Conservation (phyloP, 2,888 invertebrate genomes). For the Apodemia zela region DNA sequence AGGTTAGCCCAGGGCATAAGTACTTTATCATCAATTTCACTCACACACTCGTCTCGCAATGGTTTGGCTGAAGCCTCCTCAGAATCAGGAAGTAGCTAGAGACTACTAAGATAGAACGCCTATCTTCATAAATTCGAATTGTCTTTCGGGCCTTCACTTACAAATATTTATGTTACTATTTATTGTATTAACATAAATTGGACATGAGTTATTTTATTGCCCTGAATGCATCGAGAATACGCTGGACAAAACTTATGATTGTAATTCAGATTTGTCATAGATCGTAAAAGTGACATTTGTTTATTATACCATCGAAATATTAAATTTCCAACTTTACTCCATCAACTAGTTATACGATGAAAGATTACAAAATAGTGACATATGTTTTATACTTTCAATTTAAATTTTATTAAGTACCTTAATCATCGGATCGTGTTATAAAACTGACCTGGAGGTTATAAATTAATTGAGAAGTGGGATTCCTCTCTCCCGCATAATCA, state of each 20-base stretch:
- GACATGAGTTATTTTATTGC: slow-evolving; percentile 79
- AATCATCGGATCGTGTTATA: slow-evolving; percentile 16
- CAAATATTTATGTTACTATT: slow-evolving; percentile 76
- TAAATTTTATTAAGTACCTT: slow-evolving; percentile 17
- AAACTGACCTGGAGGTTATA: slow-evolving; percentile 27
- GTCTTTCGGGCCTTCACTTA: slow-evolving; percentile 60
- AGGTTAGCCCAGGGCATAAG: no score
- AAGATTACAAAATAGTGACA: slow-evolving; percentile 7
- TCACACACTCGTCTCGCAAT: no score
- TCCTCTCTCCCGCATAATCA: slow-evolving; percentile 39
- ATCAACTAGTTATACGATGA: slow-evolving; percentile 10
- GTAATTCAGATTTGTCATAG: slow-evolving; percentile 75
- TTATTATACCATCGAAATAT: slow-evolving; percentile 42
- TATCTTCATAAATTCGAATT: slow-evolving; percentile 73
- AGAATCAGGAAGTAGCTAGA: no score
- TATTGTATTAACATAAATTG: slow-evolving; percentile 81
- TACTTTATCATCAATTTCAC: no score
- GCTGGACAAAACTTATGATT: slow-evolving; percentile 71
- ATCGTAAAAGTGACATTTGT: slow-evolving; percentile 67
- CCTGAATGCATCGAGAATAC: slow-evolving; percentile 65
- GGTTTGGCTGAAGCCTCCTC: no score
- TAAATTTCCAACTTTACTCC: slow-evolving; percentile 21
- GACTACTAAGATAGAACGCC: slow-evolving; percentile 40
- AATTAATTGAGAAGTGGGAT: slow-evolving; percentile 33
- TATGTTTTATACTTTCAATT: slow-evolving; percentile 13